Evolutionary conservation across 1,140 invertebrate species (phyloP).

Genomic region (Drosophila guanche): DNA sequence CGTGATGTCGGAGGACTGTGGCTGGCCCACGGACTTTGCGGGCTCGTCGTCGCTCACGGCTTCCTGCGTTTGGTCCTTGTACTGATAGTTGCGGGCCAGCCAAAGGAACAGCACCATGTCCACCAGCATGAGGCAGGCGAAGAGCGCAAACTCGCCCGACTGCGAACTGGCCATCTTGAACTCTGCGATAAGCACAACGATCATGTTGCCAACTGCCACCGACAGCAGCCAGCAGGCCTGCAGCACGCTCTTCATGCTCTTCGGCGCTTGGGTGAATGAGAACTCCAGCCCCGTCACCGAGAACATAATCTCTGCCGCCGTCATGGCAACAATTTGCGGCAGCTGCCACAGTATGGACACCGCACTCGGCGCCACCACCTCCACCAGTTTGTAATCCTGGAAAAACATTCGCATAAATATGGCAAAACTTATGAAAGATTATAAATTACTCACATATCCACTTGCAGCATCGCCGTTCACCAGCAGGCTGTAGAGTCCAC

Average conservation of each 20-base stretch:
- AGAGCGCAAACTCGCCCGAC: conserved; percentile 92
- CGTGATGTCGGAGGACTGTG: neutral
- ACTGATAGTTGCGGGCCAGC: conserved; percentile 89
- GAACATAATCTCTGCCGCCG: conserved; percentile 92
- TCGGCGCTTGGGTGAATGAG: conserved; percentile 94
- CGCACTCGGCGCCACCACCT: conserved; percentile 87
- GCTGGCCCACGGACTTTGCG: neutral
- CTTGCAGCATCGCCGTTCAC: conserved; percentile 86
- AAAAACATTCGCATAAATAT: neutral
- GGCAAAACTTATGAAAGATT: no score
- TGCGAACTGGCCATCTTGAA: conserved; percentile 70
- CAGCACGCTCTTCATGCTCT: conserved; percentile 95
- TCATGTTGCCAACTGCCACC: conserved; percentile 95
- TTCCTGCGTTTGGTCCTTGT: conserved; percentile 39
- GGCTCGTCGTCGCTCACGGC: neutral
- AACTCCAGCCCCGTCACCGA: conserved; percentile 96
- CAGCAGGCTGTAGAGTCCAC: conserved; percentile 86
- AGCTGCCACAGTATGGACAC: conserved; percentile 93
- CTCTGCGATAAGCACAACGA: conserved; percentile 92
- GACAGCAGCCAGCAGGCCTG: conserved; percentile 95
- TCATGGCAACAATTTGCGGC: conserved; percentile 94
- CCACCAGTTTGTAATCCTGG: conserved; percentile 34
- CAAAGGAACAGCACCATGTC: conserved; percentile 92
- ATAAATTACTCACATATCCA: conserved; percentile 39
- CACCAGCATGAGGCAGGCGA: conserved; percentile 91